Evolutionary conservation across 2,888 invertebrate species (phyloP), one percentile per base, ranked within the genome.

Genomic region (Troides oblongomaculatus): DNA sequence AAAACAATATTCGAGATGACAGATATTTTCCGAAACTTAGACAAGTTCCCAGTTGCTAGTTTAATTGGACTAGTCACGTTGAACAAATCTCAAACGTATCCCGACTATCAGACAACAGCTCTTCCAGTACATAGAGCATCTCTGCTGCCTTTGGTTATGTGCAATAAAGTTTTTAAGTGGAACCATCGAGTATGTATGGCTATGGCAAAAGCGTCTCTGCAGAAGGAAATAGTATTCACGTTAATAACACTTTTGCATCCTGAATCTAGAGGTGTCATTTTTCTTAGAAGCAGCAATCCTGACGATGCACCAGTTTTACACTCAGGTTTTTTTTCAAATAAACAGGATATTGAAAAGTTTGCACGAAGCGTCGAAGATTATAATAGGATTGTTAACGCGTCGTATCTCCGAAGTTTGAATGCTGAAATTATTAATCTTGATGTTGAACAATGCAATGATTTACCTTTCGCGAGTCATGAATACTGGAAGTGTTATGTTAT

Each of bases 401-500:
- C 73, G 39, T 78, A 77, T 39, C 78, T 81, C 8, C 76, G 69
- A 64, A 74, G 71, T 57, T 64, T 78, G 3, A 39, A 71, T 6
- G 74, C 78, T 0, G 69, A 75, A 68, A 68, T 83, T 17, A 75
- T 77, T 3, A 71, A 83, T 66, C 66, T 81, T 5, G 72, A 79
- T 3, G 67, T 86, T 53, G 69, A 77, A 6, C 75, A 81, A 64
- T 89, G 88, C 71, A 68, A 73, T n/a, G 66, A 74, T 7, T 73
- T 75, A 4, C 4, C 66, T n/a, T 84, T 83, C 66, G 78, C 77
- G 0, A 84, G 80, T 74, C 78, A 76, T 23, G 80, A 79, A 36
- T 87, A 87, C 70, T 87, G 87, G 86, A 79, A 81, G 71, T 88
- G 88, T 71, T 85, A 81, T 69, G 78, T 81, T 8, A 69, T 84